Evolutionary conservation across 1,140 invertebrate genomes (phyloP).

Genomic region (Tribolium madens): DNA sequence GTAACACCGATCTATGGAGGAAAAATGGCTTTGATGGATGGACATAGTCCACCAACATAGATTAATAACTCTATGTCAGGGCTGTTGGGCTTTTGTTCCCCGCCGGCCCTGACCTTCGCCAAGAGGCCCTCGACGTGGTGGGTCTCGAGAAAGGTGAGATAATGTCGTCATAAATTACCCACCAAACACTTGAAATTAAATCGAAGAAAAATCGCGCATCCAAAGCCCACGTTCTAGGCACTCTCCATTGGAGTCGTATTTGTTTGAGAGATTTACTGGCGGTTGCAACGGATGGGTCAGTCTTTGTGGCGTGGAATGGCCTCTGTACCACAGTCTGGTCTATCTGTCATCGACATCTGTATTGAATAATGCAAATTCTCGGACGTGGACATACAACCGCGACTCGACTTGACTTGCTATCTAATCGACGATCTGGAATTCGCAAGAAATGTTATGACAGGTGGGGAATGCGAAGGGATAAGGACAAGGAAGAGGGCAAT

Average conservation of each 20-base stretch:
- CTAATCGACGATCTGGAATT: constrained; percentile 32
- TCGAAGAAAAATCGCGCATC: constrained; percentile 2
- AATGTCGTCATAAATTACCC: constrained; percentile 34
- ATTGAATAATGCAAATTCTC: constrained; percentile 38
- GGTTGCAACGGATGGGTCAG: not conserved
- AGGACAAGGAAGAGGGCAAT: not conserved
- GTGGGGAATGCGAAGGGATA: not conserved
- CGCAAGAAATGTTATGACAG: constrained; percentile 27
- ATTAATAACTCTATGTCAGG: constrained; percentile 7
- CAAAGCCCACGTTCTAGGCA: not conserved
- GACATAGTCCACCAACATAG: not conserved
- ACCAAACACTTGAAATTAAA: not conserved
- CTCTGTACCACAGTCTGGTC: not conserved
- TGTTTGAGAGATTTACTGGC: not conserved
- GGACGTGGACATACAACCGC: constrained; percentile 24
- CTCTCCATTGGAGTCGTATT: not conserved
- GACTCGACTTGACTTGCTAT: constrained; percentile 4
- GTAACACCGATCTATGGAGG: too few relatives aligned
- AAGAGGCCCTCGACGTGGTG: constrained; percentile 17
- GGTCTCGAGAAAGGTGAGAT: constrained; percentile 30
- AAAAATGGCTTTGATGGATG: too few relatives aligned
- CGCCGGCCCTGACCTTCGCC: constrained; percentile 7
- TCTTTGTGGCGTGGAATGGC: not conserved
- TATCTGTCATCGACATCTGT: constrained; percentile 34
- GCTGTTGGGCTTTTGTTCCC: constrained; percentile 19